Base-by-base conservation (phyloP, 2,888 invertebrate genomes). In the Coecobrya sp. region DNA sequence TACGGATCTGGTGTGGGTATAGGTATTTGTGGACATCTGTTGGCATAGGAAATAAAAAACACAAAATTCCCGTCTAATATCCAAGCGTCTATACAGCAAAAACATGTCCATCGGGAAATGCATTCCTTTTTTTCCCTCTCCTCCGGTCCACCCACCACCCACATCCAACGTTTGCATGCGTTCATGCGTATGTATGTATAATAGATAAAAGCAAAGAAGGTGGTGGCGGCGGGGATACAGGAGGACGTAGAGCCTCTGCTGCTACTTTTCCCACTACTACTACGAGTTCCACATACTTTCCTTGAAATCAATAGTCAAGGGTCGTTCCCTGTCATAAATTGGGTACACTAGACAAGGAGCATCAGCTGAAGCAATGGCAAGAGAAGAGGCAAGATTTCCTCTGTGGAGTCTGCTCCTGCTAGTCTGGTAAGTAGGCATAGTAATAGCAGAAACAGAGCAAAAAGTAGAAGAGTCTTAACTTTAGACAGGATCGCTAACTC, bases 241-340 rank as follows among this genome's bases (percentile, higher is more conserved):
- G 25, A 27, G 65, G 11, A 11, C 25, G 25, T 65, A 27, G 8
- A 27, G 27, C 65, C 27, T 27, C 11, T 68, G 16, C 16, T 30
- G 30, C 68, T 68, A n/a, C 36, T 68, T 25, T 25, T 25, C 3
- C 62, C 16, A 10, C 30, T 30, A 8, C 27, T 4, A 70, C n/a
- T 13, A 70, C 36, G n/a, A n/a, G 3, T 65, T 42, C 25, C 49
- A 22, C 70, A 49, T 45, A 45, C 55, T 49, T 68, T 45, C 85
- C 45, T n/a, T 65, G 82, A 91, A 91, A 91, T 91, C 91, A 91
- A 91, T 91, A 91, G 91, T 91, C 86, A 87, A 87, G 81, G 86
- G 81, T 91, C 84, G 88, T 88, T 88, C 88, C 79, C 84, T 88
- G 92, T 88, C 87, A 92, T 92, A 91, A 91, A 91, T 91, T 91